Evolutionary conservation across 2,888 invertebrate genomes (phyloP), one percentile per base, ranked within the genome.

Genomic region (Melangyna quadrimaculata): DNA sequence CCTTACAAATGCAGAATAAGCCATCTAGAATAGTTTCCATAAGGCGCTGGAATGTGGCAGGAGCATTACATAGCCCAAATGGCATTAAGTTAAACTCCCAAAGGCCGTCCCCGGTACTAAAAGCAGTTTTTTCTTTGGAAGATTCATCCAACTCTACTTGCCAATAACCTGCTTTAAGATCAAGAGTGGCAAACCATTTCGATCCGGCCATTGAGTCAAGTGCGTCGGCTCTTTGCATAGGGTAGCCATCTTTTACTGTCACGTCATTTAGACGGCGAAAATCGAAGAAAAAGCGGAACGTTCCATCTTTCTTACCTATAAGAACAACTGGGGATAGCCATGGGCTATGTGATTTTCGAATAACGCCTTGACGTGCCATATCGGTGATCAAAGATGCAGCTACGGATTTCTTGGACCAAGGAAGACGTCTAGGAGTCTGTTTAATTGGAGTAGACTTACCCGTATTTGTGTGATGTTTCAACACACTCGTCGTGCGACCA

Each of bases 81-180:
- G n/a, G n/a, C n/a, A n/a, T n/a, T n/a, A n/a, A n/a, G n/a, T n/a
- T n/a, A n/a, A n/a, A n/a, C n/a, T n/a, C n/a, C n/a, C n/a, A n/a
- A n/a, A n/a, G n/a, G n/a, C n/a, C n/a, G n/a, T n/a, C n/a, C n/a
- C n/a, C n/a, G n/a, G n/a, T n/a, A n/a, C 40, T 40, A 40, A 40
- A 40, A 40, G 37, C 37, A 12, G 9, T 37, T 37, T 37, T 37
- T 37, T 35, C 35, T 37, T 37, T 37, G 3, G 37, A n/a, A n/a
- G n/a, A n/a, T 40, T n/a, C 40, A n/a, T 84, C 37, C 10, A 81
- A 35, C 10, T 71, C 48, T 29, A 87, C 67, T 37, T 82, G 87
- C 57, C 78, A 82, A 43, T 72, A 87, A 12, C 87, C 78, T 19
- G 78, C 53, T 53, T 78, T 83, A 27, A 87, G 59, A 65, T 87